Evolutionary conservation across 2,113 vertebrate genomes (phyloP).

Genomic region (Ariopsis seemanni): DNA sequence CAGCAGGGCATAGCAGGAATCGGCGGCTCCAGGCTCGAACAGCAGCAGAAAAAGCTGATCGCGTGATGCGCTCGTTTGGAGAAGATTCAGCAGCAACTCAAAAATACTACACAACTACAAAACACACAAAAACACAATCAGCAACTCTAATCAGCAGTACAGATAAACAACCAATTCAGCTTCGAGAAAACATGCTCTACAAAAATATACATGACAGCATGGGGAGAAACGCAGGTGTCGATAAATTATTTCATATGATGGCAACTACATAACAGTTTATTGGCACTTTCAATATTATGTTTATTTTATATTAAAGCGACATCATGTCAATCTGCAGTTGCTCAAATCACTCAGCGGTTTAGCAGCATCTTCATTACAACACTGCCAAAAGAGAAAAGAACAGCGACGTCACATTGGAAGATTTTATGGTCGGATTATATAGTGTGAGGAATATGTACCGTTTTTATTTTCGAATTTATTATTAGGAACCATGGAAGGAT

Average conservation of each 20-base stretch:
- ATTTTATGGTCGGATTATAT: background rate
- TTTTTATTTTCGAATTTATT: background rate
- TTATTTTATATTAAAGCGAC: too few species aligned
- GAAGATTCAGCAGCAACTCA: constrained; percentile 83
- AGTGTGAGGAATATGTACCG: background rate
- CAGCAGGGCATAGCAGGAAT: constrained; percentile 90
- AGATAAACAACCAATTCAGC: background rate
- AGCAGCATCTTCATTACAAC: background rate
- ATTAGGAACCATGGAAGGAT: background rate
- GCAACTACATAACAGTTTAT: background rate
- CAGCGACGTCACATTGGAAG: background rate
- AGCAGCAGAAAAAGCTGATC: constrained; percentile 94
- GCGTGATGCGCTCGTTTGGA: constrained; percentile 82
- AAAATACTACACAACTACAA: constrained; percentile 83
- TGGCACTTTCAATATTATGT: background rate
- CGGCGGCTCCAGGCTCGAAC: constrained; percentile 89
- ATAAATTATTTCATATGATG: background rate
- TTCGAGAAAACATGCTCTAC: background rate
- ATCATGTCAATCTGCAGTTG: too few species aligned
- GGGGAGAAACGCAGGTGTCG: background rate
- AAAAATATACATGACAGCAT: background rate
- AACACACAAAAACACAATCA: constrained; percentile 14
- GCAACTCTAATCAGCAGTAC: background rate
- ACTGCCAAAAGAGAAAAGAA: background rate
- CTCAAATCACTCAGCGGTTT: too few species aligned